Evolutionary conservation across 2,113 vertebrate species (phyloP), one percentile per base, ranked within the genome.

Genomic region (Saccopteryx leptura): DNA sequence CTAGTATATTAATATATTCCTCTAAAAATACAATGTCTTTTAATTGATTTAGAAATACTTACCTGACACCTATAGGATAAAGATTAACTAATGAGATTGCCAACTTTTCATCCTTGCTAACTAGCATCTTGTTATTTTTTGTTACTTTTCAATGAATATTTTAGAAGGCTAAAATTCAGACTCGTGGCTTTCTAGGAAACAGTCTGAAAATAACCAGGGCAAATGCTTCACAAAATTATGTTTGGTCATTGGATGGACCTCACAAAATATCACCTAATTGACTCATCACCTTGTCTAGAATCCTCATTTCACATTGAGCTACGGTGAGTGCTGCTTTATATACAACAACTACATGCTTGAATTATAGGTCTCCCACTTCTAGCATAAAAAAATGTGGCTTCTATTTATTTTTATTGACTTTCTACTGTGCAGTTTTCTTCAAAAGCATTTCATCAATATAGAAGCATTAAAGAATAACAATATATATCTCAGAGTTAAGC

Each of bases 371-470:
- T 90, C 4, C 6, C 19, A 65, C 0, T 74, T 26, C 5, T n/a
- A 72, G 58, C n/a, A 1, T 33, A 79, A 63, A 83, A 82, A 78
- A 63, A 54, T 14, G 21, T 89, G 86, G 19, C 3, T 61, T 90
- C 28, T 10, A 39, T 88, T 79, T 80, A 46, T 92, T 96, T n/a
- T 75, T 88, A 66, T 65, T 94, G 39, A 71, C 5, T 63, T 84
- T 52, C 23, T 13, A 78, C 60, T 74, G 18, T 74, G 80, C 8
- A 72, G 82, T 79, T 94, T 88, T 92, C 75, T 88, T 88, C 83
- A 79, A 81, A 76, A 13, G 14, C 39, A 79, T 92, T 95, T 96
- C 24, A 63, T 80, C 75, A 96, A 52, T 54, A 72, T 54, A 61
- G 28, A 80, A 58, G 7, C 2, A 48, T 15, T 90, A 48, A 4